phyloP scores from a whole-genome alignment of 2,888 invertebrate species.

The Drosophila borealis region DNA sequence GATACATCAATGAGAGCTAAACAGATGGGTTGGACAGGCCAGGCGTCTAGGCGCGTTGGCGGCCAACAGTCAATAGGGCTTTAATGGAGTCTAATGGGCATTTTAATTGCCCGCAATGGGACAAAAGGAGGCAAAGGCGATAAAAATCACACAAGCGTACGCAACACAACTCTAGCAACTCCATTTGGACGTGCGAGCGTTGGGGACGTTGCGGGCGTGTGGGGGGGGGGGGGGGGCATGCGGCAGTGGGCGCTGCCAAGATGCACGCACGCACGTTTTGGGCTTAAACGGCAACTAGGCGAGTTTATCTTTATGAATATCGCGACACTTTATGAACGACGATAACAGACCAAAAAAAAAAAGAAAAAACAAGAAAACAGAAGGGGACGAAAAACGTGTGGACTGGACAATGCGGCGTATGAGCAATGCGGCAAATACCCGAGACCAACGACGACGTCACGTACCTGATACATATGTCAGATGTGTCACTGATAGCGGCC shows the following conservation, averaged over 20 bases:
- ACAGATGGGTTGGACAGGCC: background rate
- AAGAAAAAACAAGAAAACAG: background rate
- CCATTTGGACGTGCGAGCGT: no score
- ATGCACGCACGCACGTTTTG: conserved; percentile 45
- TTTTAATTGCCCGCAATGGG: conserved; percentile 38
- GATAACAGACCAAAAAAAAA: conserved; percentile 20
- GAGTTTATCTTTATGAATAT: conserved; percentile 76
- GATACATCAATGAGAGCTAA: background rate
- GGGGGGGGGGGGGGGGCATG: background rate
- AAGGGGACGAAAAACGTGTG: conserved; percentile 4
- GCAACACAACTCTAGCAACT: background rate
- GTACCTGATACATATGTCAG: conserved; percentile 67
- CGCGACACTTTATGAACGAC: conserved; percentile 72
- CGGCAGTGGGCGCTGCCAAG: background rate
- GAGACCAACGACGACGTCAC: conserved; percentile 44
- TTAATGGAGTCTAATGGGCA: conserved; percentile 54
- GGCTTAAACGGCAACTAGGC: conserved; percentile 48
- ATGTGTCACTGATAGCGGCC: conserved; percentile 43
- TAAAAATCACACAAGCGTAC: conserved; percentile 22
- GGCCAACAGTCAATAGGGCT: conserved; percentile 33
- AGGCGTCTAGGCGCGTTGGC: background rate
- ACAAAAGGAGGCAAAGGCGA: conserved; percentile 19
- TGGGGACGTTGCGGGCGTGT: no score
- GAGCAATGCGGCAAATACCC: conserved; percentile 27
- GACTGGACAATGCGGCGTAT: conserved; percentile 50